These are phyloP conservation scores for Anisognathus igniventris DNA, from an alignment of 2,797 vertebrate species.

Conservation along the genomic window DNA sequence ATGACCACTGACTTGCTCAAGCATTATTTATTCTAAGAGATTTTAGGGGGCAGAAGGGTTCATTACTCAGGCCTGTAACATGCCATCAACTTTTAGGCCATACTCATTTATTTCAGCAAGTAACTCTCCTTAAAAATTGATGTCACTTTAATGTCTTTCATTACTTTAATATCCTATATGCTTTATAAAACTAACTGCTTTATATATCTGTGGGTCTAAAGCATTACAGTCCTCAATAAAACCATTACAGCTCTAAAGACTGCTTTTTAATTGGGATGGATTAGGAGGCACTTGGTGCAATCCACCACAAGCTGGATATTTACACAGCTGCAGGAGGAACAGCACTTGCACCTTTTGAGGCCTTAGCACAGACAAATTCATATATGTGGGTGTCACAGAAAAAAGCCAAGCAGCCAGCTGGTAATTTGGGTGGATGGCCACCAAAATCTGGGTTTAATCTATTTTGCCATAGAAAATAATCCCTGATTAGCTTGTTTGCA, in stretches of 20 bases:
- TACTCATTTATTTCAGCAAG: conserved; percentile 50
- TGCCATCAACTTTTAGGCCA: conserved; percentile 46
- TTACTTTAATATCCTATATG: conserved; percentile 49
- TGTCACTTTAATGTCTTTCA: conserved; percentile 44
- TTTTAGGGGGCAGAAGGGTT: conserved; percentile 39
- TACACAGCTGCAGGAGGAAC: not conserved
- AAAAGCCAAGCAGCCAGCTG: not conserved
- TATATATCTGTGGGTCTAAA: conserved; percentile 32
- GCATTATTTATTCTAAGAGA: conserved; percentile 21
- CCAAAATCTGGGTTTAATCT: not conserved
- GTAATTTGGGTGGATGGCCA: not conserved
- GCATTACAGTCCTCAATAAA: conserved; percentile 54
- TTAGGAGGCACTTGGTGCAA: not conserved
- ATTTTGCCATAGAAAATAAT: not conserved
- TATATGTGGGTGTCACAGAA: not conserved
- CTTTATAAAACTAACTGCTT: conserved; percentile 59
- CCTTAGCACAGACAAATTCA: not conserved
- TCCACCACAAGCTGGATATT: conserved; percentile 10
- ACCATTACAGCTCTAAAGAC: conserved; percentile 39
- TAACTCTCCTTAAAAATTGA: conserved; percentile 56
- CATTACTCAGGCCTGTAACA: conserved; percentile 44
- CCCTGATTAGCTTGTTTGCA: not conserved
- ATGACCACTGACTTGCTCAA: not conserved
- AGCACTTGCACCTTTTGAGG: not conserved
- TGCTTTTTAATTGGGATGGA: conserved; percentile 44